phyloP scores from a whole-genome alignment of 2,888 invertebrate genomes.

The Julus scanicus region DNA sequence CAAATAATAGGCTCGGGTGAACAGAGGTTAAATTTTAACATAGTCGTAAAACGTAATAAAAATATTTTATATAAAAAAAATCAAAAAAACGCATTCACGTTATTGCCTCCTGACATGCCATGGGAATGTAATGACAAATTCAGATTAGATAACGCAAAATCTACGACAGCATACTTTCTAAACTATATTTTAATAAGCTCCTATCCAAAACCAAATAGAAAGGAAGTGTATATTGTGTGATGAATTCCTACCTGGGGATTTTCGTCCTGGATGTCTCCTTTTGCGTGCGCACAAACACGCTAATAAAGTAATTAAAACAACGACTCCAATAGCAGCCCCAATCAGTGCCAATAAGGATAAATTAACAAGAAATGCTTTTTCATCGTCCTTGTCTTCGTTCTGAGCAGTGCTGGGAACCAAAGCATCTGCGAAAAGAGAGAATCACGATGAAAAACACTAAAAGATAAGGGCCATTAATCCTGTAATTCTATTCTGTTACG shows the following conservation, averaged over 20 bases:
- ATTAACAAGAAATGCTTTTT: constrained; percentile 49
- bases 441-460: not conserved
- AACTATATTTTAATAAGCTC: not conserved
- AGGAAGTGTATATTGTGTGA: too few relatives aligned
- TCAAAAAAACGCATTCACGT: too few relatives aligned
- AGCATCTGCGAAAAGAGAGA: constrained; percentile 50
- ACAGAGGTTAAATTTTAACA: not conserved
- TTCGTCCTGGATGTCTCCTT: constrained; percentile 52
- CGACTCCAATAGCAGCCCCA: constrained; percentile 53
- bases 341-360: constrained; percentile 53
- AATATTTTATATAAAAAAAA: not conserved
- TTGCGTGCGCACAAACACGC: constrained; percentile 51
- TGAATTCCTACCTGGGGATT: constrained; percentile 49
- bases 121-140: too few relatives aligned
- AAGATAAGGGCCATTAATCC: not conserved
- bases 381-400: constrained; percentile 48
- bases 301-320: constrained; percentile 53
- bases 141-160: too few relatives aligned
- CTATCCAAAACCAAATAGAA: not conserved
- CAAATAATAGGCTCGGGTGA: not conserved
- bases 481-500: not conserved
- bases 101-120: too few relatives aligned
- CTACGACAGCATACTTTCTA: not conserved
- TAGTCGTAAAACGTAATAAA: not conserved
- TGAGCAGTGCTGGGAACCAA: not conserved